Conservation (phyloP, 2,888 invertebrate species). For the Chrysina gloriosa region DNA sequence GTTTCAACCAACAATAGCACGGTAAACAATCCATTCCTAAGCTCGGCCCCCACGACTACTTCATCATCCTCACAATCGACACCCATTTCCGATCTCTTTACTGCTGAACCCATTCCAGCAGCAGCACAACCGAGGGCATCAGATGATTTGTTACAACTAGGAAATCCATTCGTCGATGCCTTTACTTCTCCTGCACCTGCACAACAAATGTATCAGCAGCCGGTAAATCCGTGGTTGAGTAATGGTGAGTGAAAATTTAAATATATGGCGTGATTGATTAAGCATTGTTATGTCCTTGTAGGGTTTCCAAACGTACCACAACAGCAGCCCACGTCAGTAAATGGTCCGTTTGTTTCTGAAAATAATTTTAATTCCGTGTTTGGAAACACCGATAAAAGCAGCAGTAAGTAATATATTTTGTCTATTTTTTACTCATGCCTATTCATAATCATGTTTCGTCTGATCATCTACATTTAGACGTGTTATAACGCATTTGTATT, state of each 20-base stretch:
- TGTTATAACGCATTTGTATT: constrained; percentile 13
- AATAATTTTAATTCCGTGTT: constrained; percentile 90
- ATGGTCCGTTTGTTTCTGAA: constrained; percentile 80
- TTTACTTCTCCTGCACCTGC: constrained; percentile 53
- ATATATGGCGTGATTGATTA: neutral
- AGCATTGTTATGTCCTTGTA: constrained; percentile 46
- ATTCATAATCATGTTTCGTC: neutral
- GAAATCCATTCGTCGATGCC: constrained; percentile 92
- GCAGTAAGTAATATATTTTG: constrained; percentile 63
- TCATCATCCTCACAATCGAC: constrained; percentile 57
- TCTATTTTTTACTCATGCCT: neutral
- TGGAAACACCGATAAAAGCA: constrained; percentile 78
- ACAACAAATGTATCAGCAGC: constrained; percentile 45
- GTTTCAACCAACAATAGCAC: constrained; percentile 54
- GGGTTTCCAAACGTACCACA: constrained; percentile 61
- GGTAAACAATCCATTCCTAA: constrained; percentile 53
- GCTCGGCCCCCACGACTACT: constrained; percentile 54
- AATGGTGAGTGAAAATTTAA: constrained; percentile 59
- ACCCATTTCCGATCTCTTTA: constrained; percentile 82
- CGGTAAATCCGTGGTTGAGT: constrained; percentile 67
- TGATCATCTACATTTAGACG: neutral
- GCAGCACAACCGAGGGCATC: constrained; percentile 75
- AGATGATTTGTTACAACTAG: constrained; percentile 88
- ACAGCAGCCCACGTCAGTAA: constrained; percentile 65
- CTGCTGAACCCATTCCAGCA: constrained; percentile 66